Evolutionary conservation across 2,113 vertebrate genomes (phyloP).

Genomic region (Forbesichthys papilliferus): DNA sequence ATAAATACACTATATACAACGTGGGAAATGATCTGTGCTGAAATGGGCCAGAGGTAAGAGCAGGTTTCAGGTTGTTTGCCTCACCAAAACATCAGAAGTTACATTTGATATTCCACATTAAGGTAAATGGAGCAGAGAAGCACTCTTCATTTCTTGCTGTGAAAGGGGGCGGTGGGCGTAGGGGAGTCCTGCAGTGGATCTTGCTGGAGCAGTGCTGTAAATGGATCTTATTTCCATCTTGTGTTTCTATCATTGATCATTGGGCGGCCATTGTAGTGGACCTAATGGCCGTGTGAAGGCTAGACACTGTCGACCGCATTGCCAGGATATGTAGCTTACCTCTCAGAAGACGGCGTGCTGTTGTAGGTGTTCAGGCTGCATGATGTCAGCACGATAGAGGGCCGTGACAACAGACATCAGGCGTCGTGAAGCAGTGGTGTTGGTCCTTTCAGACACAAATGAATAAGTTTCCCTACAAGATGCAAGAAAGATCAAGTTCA

Average conservation of each 20-base stretch:
- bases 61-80: slow-evolving; percentile 43
- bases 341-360: neutral
- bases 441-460: too few relatives aligned
- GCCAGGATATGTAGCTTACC: slow-evolving; percentile 4
- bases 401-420: too few relatives aligned
- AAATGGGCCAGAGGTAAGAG: slow-evolving; percentile 30
- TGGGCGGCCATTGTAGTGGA: slow-evolving; percentile 17
- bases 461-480: too few relatives aligned
- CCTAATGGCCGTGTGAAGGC: slow-evolving; percentile 27
- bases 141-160: slow-evolving; percentile 45
- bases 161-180: slow-evolving; percentile 36
- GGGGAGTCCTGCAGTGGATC: slow-evolving; percentile 47
- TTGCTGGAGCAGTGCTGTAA: slow-evolving; percentile 42
- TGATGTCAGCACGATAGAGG: too few relatives aligned
- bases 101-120: slow-evolving; percentile 65
- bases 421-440: too few relatives aligned
- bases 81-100: slow-evolving; percentile 44
- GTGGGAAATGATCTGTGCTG: slow-evolving; percentile 51
- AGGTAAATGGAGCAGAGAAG: slow-evolving; percentile 70
- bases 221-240: slow-evolving; percentile 59
- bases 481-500: too few relatives aligned
- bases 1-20: slow-evolving; percentile 14
- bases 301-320: slow-evolving; percentile 2
- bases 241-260: slow-evolving; percentile 16
- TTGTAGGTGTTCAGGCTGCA: too few relatives aligned